Evolutionary conservation across 1,140 invertebrate species (phyloP).

Genomic region (Ladona fulva): DNA sequence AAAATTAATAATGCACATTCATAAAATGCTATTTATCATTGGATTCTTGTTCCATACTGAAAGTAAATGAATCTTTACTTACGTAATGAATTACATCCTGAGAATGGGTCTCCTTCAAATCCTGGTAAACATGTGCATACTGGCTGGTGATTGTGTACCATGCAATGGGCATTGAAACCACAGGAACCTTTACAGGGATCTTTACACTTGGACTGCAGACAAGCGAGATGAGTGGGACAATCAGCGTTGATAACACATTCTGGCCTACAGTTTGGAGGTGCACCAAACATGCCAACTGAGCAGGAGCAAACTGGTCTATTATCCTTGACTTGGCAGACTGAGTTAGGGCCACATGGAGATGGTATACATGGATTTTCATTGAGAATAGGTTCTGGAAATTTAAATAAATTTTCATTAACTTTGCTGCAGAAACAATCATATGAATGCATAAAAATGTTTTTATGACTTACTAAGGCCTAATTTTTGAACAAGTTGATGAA

Average conservation of each 20-base stretch:
- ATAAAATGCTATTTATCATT: too few species aligned
- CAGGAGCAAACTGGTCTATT: constrained; percentile 36
- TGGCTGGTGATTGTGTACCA: constrained; percentile 64
- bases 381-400: background rate
- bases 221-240: constrained; percentile 67
- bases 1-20: too few species aligned
- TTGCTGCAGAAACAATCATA: background rate
- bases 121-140: constrained; percentile 65
- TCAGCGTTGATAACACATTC: constrained; percentile 72
- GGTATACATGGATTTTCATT: constrained; percentile 62
- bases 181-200: constrained; percentile 77
- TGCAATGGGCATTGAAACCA: constrained; percentile 69
- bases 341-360: constrained; percentile 74
- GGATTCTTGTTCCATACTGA: too few species aligned
- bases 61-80: constrained; percentile 14
- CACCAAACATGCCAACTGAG: constrained; percentile 68
- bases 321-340: constrained; percentile 41
- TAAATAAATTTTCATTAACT: background rate
- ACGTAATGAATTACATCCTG: constrained; percentile 56
- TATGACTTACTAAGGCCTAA: too few species aligned
- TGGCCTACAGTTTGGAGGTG: constrained; percentile 65
- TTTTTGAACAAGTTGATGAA: background rate
- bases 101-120: constrained; percentile 74
- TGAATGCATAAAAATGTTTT: background rate
- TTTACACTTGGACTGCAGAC: constrained; percentile 61